A percentile compares a stretch with the other conserved stretches of the same genome.
phyloP scores from a whole-genome alignment of 2,113 vertebrate genomes.

The Coturnix japonica region DNA sequence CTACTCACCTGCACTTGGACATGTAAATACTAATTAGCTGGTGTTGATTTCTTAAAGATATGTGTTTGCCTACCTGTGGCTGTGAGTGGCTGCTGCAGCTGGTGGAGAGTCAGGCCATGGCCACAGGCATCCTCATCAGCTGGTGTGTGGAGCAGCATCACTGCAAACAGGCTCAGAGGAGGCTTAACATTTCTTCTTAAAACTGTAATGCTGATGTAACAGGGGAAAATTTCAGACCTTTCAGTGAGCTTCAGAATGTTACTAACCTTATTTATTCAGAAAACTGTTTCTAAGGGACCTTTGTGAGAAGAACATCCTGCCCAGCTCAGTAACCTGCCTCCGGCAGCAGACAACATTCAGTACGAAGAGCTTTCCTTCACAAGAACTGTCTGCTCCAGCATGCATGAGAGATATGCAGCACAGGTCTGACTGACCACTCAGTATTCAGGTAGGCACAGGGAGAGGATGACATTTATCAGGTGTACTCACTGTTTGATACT shows the following conservation, averaged over 20 bases:
- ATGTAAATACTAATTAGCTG: not conserved
- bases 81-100: not conserved
- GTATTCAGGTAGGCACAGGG: not conserved
- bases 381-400: fast-evolving
- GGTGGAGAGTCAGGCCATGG: not conserved
- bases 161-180: not conserved
- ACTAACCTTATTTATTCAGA: not conserved
- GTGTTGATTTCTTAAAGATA: not conserved
- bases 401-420: not conserved
- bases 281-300: not conserved
- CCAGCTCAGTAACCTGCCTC: not conserved
- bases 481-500: not conserved
- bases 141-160: not conserved
- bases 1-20: not conserved
- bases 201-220: not conserved
- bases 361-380: not conserved
- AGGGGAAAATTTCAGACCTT: not conserved
- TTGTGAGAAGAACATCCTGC: not conserved
- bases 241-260: not conserved
- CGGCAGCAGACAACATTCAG: not conserved
- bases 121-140: not conserved
- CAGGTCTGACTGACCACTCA: fast-evolving
- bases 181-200: not conserved
- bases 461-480: not conserved
- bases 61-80: not conserved